These are phyloP conservation scores for Gymnorhina tibicen DNA, from an alignment of 2,113 vertebrate genomes.

Conservation along the genomic window DNA sequence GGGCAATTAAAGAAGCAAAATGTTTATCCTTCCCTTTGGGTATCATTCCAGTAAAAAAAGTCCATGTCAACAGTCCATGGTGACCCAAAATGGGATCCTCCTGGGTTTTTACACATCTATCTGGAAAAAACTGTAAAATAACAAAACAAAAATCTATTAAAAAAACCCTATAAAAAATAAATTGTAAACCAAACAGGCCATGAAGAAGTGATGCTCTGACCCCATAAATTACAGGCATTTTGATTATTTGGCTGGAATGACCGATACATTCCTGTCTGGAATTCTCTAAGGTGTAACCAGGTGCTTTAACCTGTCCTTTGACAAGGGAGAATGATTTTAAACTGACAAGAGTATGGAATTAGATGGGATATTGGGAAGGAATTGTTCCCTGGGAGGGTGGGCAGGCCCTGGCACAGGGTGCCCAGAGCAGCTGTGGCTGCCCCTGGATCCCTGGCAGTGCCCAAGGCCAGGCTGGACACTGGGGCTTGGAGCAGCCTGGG, in stretches of 20 bases:
- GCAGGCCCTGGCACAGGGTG: background rate
- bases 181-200: background rate
- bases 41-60: background rate
- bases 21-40: background rate
- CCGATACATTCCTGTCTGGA: background rate
- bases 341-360: no score
- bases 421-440: background rate
- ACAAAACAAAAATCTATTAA: background rate
- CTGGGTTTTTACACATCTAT: background rate
- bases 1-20: background rate
- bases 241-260: background rate
- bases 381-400: background rate
- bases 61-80: background rate
- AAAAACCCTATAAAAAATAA: background rate
- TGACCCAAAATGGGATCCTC: background rate
- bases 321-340: background rate
- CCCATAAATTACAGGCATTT: background rate
- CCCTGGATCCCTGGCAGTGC: background rate
- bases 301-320: background rate
- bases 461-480: background rate
- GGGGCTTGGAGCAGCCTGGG: no score
- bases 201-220: background rate
- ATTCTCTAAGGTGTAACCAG: background rate
- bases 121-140: background rate
- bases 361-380: background rate